A percentile compares a stretch with the other conserved stretches of the same genome.
Conservation (phyloP, 37 sponge, comb jelly and placozoan genomes). For the Ephydatia muelleri region DNA sequence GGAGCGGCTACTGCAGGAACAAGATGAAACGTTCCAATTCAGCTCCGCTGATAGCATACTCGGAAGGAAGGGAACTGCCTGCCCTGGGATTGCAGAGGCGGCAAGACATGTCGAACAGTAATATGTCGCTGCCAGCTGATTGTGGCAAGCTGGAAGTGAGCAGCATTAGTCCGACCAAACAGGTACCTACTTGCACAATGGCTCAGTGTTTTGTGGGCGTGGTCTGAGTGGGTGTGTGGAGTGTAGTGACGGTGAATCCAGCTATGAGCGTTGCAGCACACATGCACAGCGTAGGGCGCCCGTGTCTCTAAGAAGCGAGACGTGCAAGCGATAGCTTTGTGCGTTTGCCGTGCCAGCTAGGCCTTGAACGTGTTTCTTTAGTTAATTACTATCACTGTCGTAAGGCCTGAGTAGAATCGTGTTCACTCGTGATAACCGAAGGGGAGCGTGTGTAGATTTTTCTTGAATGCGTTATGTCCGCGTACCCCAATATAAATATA, state of each 20-base stretch:
- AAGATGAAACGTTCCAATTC: constrained; percentile 69
- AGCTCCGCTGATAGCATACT: constrained; percentile 45
- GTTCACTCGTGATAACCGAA: neutral
- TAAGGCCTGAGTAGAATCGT: neutral
- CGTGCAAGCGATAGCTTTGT: neutral
- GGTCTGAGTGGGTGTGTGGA: neutral
- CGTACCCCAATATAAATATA: neutral
- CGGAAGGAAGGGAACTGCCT: neutral
- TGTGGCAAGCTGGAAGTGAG: neutral
- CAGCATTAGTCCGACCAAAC: neutral
- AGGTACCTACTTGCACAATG: neutral
- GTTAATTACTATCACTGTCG: too few species aligned
- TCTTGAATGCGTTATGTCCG: neutral
- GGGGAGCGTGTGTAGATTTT: neutral
- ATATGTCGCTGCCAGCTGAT: neutral
- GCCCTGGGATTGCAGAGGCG: neutral
- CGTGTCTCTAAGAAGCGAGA: neutral
- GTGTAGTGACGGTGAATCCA: neutral
- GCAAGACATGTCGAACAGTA: neutral
- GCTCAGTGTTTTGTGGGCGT: neutral
- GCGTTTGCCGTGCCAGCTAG: neutral
- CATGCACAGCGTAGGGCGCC: neutral
- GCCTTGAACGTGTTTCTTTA: neutral
- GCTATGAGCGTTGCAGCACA: neutral
- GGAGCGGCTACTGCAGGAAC: neutral